Base-by-base conservation (phyloP, 2,888 invertebrate genomes). In the Entomobrya proxima region DNA sequence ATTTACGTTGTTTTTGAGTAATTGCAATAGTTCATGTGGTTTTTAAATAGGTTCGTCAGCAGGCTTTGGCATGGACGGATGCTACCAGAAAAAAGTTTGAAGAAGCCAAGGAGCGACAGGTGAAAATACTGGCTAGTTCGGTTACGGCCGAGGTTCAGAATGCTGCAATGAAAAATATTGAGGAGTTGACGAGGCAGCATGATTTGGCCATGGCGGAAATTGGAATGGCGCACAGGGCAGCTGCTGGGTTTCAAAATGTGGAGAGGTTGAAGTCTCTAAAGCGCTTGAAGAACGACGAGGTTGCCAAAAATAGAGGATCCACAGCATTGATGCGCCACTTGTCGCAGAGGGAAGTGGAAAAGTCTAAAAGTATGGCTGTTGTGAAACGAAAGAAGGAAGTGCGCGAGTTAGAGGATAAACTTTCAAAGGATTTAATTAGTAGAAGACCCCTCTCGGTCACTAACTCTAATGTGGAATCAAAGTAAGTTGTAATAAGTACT, bases 141-240 rank as follows among this genome's bases (percentile, higher is more conserved):
- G 27, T 87, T 9, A 87, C 87, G 9, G 72, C 35, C 18, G 64
- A 87, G 52, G 85, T 77, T 11, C 84, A 87, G 52, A 50, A 69
- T 9, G 52, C 79, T 21, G 87, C 85, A 15, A 83, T 82, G 30
- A 27, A 77, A 27, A 52, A 76, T 72, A 87, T 88, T 32, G 78
- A 87, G 27, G 72, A 83, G 15, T 55, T 88, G 55, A 76, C 76
- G 18, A 40, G 30, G 37, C 27, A 47, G n/a, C 72, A 88, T 61
- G 88, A 88, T 69, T 55, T 87, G 55, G 88, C 85, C 9, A 72
- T 87, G 76, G 85, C 88, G 0, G 79, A 88, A 87, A 80, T 88
- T 72, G 88, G 88, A 5, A 87, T 85, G 67, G 88, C 88, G 1
- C 88, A 88, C 27, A 35, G 87, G 13, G 88, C 86, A 4, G 88